Percentiles rank a stretch among this genome's conserved stretches.
These are phyloP conservation scores for Portunus trituberculatus DNA, from an alignment of 1,140 invertebrate species.

Conservation along the genomic window DNA sequence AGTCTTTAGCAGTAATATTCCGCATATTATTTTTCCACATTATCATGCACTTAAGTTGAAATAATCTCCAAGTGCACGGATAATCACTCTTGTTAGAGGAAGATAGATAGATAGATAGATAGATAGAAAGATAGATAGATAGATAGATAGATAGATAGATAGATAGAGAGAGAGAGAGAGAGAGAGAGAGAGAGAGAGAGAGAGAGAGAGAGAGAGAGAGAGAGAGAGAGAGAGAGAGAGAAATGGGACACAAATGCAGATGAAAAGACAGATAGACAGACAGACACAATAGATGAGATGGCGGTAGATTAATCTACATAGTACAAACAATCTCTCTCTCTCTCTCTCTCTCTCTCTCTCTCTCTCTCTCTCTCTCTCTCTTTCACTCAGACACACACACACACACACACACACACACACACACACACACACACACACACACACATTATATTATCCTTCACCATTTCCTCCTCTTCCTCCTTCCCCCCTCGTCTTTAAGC, in stretches of 20 bases:
- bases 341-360: background rate
- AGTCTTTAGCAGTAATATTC: no score
- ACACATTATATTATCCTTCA: no score
- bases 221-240: conserved; percentile 34
- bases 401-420: conserved; percentile 23
- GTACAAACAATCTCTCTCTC: background rate
- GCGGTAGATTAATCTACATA: no score
- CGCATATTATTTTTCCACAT: no score
- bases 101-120: no score
- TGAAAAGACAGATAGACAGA: background rate
- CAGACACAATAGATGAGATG: background rate
- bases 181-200: background rate
- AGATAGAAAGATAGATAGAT: background rate
- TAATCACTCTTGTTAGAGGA: no score
- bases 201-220: background rate
- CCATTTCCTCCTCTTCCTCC: background rate
- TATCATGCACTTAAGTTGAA: no score
- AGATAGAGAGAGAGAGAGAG: conserved; percentile 27
- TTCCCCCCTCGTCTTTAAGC: background rate
- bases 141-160: background rate
- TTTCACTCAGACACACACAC: background rate
- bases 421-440: background rate
- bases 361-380: background rate
- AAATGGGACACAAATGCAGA: background rate
- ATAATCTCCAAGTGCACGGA: no score